Base-by-base conservation (phyloP, 2,888 invertebrate genomes). In the Phania funesta region DNA sequence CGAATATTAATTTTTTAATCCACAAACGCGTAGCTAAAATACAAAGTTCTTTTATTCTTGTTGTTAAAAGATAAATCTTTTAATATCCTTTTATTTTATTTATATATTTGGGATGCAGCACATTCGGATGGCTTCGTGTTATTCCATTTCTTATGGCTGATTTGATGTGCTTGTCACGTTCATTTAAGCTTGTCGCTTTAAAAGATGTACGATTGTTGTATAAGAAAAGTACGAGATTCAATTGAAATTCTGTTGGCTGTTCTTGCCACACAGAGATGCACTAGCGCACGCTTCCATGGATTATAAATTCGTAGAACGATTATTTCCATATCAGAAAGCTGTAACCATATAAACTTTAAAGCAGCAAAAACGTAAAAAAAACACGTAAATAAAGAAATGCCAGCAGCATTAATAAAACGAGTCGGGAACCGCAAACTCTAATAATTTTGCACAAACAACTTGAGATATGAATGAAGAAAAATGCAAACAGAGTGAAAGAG, bases 131-230 rank as follows among this genome's bases (percentile, higher is more conserved):
- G 52, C 13, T 68, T 60, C 18, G 13, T 67, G 16, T 32, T 20
- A 22, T 26, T 77, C 24, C 26, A 64, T 44, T 77, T 60, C 78
- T 74, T 80, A 54, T 58, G 65, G 52, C 67, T 76, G 80, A 84
- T 84, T 84, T 83, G 84, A 80, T 78, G 84, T 84, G 83, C 84
- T 83, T 84, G 84, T 84, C 84, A 84, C 84, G 84, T 84, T 84
- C 83, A 73, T 83, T 83, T 83, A 77, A 78, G 81, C 79, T 77
- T 80, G 79, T 80, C 74, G 76, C 84, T 84, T 74, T 78, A 41
- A 65, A 70, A 80, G 82, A 82, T 82, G 74, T 82, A 78, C 82
- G 78, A 70, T 81, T 79, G 77, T 71, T 56, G 44, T 48, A 62
- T 41, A 48, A 70, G 65, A 64, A 64, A 70, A 67, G 62, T 60